A percentile compares a stretch with the other conserved stretches of the same genome.
phyloP scores from a whole-genome alignment of 2,888 invertebrate genomes.

The Sminthurinus aureus region DNA sequence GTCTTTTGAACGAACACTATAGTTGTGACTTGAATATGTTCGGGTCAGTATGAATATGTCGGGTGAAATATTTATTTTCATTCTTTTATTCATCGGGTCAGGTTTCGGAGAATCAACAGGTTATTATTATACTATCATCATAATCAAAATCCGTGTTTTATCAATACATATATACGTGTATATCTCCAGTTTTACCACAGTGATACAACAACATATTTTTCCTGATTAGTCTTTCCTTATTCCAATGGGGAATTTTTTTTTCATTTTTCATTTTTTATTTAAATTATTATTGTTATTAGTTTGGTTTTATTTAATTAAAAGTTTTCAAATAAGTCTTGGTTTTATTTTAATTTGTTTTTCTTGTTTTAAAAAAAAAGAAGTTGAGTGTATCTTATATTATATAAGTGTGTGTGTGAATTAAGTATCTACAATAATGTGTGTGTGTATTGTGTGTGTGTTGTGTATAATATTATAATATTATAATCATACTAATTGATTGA shows the following conservation, averaged over 20 bases:
- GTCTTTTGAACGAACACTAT: slow-evolving; percentile 11
- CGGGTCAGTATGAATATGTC: slow-evolving; percentile 45
- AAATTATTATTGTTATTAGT: too few relatives aligned
- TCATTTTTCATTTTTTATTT: neutral
- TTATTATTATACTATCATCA: slow-evolving; percentile 7
- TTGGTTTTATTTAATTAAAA: too few relatives aligned
- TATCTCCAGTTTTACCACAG: slow-evolving; percentile 9
- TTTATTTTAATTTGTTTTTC: too few relatives aligned
- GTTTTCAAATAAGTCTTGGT: too few relatives aligned
- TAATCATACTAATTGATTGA: neutral
- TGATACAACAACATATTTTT: too few relatives aligned
- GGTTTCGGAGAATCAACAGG: slow-evolving; percentile 45
- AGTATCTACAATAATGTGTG: too few relatives aligned
- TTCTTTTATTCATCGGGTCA: slow-evolving; percentile 44
- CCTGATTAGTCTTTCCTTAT: neutral
- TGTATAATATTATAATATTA: neutral
- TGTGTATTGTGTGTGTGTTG: too few relatives aligned
- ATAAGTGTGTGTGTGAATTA: too few relatives aligned
- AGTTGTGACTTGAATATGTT: slow-evolving; percentile 46
- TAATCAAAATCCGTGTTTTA: neutral
- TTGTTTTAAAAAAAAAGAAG: too few relatives aligned
- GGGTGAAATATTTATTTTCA: slow-evolving; percentile 43
- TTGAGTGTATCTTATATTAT: too few relatives aligned
- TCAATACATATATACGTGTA: slow-evolving; percentile 5
- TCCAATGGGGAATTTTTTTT: neutral